Base-by-base conservation (phyloP, 2,113 vertebrate genomes). In the Laterallus jamaicensis region DNA sequence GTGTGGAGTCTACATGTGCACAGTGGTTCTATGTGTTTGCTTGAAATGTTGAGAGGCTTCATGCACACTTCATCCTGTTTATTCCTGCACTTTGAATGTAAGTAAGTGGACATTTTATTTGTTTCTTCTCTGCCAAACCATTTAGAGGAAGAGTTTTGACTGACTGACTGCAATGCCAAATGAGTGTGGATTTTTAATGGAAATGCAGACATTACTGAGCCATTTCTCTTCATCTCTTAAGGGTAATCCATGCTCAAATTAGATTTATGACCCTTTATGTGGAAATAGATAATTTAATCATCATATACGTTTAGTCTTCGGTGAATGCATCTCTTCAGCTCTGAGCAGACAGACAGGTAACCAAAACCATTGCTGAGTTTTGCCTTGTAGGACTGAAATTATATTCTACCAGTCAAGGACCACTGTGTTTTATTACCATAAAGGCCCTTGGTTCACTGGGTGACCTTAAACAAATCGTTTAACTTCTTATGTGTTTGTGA, bases 401-500 rank as follows among this genome's bases (percentile, higher is more conserved):
- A 42, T 4, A 78, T 20, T 56, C 42, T 49, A 35, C 47, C 64
- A 35, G 39, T 25, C 82, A 70, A 62, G 64, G 40, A 49, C 47
- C 64, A 15, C 54, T 15, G 81, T 52, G 54, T 10, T 94, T 15
- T 83, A 39, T 56, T 40, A 15, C n/a, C 54, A 5, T 1, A 29
- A 50, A 42, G 58, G 62, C 35, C 20, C 11, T 44, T 44, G 58
- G 21, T 66, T 87, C 84, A 18, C 2, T 73, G 58, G 12, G n/a
- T 77, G 89, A 76, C 70, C 74, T 82, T 21, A 76, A 92, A 92
- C 58, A 85, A 76, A 87, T n/a, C 28, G 3, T 71, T 95, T 91
- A 31, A 69, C 50, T 73, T 89, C 89, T 78, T 29, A 14, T 20
- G 49, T 58, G 10, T 18, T 40, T 49, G 70, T 54, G 81, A 94